phyloP scores from a whole-genome alignment of 1,140 invertebrate species.

The Frieseomelitta varia region DNA sequence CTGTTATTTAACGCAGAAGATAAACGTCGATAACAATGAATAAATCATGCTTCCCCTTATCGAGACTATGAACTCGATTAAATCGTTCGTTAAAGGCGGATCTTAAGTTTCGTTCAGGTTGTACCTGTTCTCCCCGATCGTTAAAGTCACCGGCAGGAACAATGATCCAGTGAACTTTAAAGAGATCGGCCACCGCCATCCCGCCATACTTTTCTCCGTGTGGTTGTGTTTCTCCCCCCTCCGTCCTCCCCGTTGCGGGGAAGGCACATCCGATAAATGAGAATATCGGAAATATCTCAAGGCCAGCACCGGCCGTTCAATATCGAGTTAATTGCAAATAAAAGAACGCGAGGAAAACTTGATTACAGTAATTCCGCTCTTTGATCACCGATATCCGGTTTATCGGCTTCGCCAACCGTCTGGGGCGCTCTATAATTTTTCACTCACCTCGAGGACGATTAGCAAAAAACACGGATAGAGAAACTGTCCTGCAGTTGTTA shows the following conservation, averaged over 20 bases:
- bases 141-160: slow-evolving; percentile 31
- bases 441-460: slow-evolving; percentile 33
- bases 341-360: slow-evolving; percentile 42
- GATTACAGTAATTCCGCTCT: slow-evolving; percentile 54
- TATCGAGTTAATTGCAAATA: slow-evolving; percentile 53
- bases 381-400: slow-evolving; percentile 52
- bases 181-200: slow-evolving; percentile 3
- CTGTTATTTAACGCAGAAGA: not conserved
- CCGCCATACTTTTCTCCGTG: not conserved
- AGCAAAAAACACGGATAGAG: slow-evolving; percentile 6
- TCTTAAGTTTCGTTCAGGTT: not conserved
- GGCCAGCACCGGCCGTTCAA: slow-evolving; percentile 39
- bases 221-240: not conserved
- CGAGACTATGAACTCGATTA: slow-evolving; percentile 2
- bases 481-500: not conserved
- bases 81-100: slow-evolving; percentile 11
- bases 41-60: slow-evolving; percentile 1
- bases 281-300: slow-evolving; percentile 57
- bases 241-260: too few species aligned
- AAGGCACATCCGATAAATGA: slow-evolving; percentile 41
- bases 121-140: not conserved
- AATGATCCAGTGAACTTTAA: slow-evolving; percentile 38
- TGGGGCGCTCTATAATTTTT: slow-evolving; percentile 37
- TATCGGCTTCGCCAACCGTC: slow-evolving; percentile 24
- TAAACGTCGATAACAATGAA: slow-evolving; percentile 1